These are phyloP conservation scores for Naja naja DNA, from an alignment of 2,113 vertebrate species.

Conservation along the genomic window DNA sequence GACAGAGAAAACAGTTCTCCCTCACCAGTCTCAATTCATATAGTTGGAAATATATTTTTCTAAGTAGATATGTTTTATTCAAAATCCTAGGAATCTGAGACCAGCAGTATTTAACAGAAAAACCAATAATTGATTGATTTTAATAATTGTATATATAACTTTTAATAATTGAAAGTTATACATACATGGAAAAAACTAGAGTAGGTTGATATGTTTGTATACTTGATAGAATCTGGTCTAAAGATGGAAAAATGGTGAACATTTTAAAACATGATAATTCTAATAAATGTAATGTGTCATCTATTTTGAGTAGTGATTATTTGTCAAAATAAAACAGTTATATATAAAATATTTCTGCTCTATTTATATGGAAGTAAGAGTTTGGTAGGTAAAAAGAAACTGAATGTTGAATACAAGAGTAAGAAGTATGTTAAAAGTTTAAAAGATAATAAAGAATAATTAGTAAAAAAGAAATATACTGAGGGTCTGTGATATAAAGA, in stretches of 20 bases:
- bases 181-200: neutral
- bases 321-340: neutral
- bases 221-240: neutral
- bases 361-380: neutral
- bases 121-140: neutral
- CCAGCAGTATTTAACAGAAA: neutral
- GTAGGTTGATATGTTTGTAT: neutral
- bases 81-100: neutral
- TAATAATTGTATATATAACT: no score
- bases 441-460: neutral
- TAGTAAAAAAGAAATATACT: neutral
- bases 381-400: neutral
- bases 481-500: neutral
- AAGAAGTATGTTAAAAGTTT: neutral
- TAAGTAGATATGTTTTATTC: neutral
- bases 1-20: neutral
- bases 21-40: neutral
- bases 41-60: neutral
- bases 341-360: neutral
- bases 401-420: neutral
- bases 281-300: neutral
- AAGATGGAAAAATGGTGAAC: neutral
- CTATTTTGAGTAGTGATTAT: neutral
- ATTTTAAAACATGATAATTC: neutral
- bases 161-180: neutral